Conservation (phyloP, 2,113 vertebrate species). For the Psittacus erithacus region DNA sequence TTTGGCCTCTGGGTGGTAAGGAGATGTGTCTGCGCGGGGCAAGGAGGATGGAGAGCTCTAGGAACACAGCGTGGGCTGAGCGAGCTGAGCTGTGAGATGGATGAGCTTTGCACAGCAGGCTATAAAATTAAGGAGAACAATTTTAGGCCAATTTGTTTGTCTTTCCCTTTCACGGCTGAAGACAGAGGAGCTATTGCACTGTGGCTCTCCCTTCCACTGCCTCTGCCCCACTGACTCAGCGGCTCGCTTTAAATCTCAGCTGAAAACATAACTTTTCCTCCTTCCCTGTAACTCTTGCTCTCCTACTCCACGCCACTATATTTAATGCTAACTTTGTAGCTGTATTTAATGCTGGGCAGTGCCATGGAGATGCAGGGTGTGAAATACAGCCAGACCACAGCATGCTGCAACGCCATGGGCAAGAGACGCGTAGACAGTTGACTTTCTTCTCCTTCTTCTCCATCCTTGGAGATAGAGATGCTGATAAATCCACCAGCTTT, state of each 20-base stretch:
- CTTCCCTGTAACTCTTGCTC: neutral
- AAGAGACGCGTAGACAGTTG: too few relatives aligned
- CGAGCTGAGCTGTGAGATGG: neutral
- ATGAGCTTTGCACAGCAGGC: neutral
- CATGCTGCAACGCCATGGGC: accelerated
- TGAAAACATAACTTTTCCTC: neutral
- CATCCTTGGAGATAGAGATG: neutral
- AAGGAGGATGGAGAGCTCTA: neutral
- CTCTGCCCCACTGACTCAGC: neutral
- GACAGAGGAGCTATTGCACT: neutral
- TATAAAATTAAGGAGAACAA: neutral
- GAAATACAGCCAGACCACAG: neutral
- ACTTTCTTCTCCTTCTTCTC: neutral
- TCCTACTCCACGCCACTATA: neutral
- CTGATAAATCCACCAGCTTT: neutral
- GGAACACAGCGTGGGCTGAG: neutral
- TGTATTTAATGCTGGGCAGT: neutral
- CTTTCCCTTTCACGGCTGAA: neutral
- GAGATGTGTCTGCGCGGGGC: neutral
- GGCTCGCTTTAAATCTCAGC: neutral
- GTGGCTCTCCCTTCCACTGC: neutral
- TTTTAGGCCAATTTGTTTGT: slow-evolving; percentile 8
- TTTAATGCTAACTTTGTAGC: neutral
- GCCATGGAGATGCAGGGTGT: neutral
- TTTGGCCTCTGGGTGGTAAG: neutral